Evolutionary conservation across 2,888 invertebrate species (phyloP), one percentile per base, ranked within the genome.

Genomic region (Chymomyza fuscimana): DNA sequence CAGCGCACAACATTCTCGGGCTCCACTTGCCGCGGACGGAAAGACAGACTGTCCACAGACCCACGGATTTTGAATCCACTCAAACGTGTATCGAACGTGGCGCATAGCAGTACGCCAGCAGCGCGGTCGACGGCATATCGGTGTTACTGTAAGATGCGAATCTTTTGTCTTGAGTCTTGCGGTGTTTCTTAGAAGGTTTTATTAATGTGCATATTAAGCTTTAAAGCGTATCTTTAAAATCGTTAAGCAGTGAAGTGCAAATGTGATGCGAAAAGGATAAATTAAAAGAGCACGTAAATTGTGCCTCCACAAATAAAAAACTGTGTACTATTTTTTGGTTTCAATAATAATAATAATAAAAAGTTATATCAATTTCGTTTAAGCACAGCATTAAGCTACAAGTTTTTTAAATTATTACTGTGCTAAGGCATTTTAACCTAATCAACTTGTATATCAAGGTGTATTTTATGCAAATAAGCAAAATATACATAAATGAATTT

Each of bases 51-150:
- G 52, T 58, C 58, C 66, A 65, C 54, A 46, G 40, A 46, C 40
- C 40, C 40, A 19, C 54, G 54, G 52, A 54, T n/a, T 22, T 32
- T 16, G 9, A 54, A 15, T 22, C 19, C 15, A 67, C 72, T 86
- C 89, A 89, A 86, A 86, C 82, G 82, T 80, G 84, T 79, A 78
- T 89, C 83, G 84, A 85, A 84, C 82, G 86, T 82, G 85, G 87
- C 82, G 89, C 89, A 88, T 84, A 75, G 76, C 83, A 87, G 88
- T 79, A 75, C 83, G 88, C 83, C 83, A 79, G 84, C 75, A 73
- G 77, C 88, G 88, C 86, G 83, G 85, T 87, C 88, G 83, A 83
- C 54, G 83, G 86, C 54, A 54, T 82, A 56, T 74, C 62, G 61
- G 61, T 56, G 54, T 54, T 12, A 54, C 16, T 54, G 19, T 12